These are phyloP conservation scores for Melanotaenia parkinsoni DNA, from an alignment of 2,797 vertebrate species.

Conservation along the genomic window DNA sequence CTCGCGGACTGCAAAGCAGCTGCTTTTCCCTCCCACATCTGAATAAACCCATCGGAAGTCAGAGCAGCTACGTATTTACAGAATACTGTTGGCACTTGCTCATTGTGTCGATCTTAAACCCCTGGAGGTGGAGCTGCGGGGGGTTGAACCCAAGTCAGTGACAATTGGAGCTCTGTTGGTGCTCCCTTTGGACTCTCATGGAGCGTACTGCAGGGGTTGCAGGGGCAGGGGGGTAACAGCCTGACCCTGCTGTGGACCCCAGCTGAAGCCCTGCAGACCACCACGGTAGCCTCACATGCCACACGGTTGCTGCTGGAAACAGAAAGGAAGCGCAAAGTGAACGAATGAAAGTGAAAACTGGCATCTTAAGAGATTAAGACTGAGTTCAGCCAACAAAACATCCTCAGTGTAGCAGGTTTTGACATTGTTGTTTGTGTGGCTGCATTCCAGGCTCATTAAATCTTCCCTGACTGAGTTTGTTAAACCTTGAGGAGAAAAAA, in stretches of 20 bases:
- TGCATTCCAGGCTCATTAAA: constrained; percentile 40
- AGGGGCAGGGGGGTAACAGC: constrained; percentile 71
- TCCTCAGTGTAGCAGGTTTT: constrained; percentile 36
- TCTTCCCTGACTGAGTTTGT: constrained; percentile 38
- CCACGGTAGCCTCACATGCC: constrained; percentile 70
- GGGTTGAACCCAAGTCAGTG: constrained; percentile 53
- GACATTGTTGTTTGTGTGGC: constrained; percentile 40
- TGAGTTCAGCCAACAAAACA: constrained; percentile 31
- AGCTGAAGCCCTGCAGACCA: constrained; percentile 71
- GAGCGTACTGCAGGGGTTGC: constrained; percentile 43
- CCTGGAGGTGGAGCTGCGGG: constrained; percentile 56
- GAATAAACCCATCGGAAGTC: constrained; percentile 65
- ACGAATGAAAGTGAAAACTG: constrained; percentile 18
- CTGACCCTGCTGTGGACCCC: constrained; percentile 68
- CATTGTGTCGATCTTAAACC: constrained; percentile 65
- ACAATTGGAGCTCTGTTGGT: constrained; percentile 79
- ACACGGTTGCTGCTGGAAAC: constrained; percentile 73
- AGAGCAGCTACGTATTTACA: constrained; percentile 74
- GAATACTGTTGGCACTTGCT: constrained; percentile 75
- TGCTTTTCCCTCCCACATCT: constrained; percentile 54
- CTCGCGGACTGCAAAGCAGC: constrained; percentile 68
- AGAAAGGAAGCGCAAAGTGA: constrained; percentile 18
- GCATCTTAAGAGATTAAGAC: constrained; percentile 28
- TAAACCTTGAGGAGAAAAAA: no score
- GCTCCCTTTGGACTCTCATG: constrained; percentile 59